A percentile compares a stretch with the other conserved stretches of the same genome.
Conservation (phyloP, 64 coral and sea anemone genomes). For the Dendronephthya gigantea region DNA sequence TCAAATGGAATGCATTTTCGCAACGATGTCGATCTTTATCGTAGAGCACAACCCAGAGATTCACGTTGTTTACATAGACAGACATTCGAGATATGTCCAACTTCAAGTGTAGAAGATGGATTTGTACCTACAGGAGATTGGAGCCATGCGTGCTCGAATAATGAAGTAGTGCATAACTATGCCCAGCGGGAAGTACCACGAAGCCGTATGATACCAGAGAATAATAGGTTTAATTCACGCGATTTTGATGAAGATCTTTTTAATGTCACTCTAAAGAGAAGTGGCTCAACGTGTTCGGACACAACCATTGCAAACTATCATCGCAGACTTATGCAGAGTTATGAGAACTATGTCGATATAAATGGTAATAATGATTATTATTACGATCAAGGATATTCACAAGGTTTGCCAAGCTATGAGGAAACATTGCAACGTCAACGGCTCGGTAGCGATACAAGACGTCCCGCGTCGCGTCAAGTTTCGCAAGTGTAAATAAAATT, state of each 20-base stretch:
- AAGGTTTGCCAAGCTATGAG: neutral
- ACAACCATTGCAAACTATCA: neutral
- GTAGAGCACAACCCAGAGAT: neutral
- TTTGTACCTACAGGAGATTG: neutral
- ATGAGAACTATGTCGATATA: neutral
- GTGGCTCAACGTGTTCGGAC: neutral
- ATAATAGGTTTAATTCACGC: neutral
- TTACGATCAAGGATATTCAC: neutral
- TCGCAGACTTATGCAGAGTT: neutral
- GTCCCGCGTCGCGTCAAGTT: neutral
- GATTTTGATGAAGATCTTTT: neutral
- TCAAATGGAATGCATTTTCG: neutral
- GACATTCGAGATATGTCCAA: neutral
- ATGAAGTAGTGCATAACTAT: neutral
- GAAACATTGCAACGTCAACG: neutral
- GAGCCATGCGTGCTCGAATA: neutral
- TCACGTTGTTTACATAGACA: neutral
- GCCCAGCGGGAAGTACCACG: neutral
- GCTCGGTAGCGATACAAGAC: neutral
- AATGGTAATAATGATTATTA: neutral
- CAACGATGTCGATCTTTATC: neutral
- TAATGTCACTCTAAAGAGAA: neutral
- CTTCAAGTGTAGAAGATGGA: neutral
- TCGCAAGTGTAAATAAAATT: slow-evolving; percentile 2
- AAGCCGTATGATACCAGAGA: neutral